Conservation (phyloP, 2,888 invertebrate species). For the Druceiella hillmani region DNA sequence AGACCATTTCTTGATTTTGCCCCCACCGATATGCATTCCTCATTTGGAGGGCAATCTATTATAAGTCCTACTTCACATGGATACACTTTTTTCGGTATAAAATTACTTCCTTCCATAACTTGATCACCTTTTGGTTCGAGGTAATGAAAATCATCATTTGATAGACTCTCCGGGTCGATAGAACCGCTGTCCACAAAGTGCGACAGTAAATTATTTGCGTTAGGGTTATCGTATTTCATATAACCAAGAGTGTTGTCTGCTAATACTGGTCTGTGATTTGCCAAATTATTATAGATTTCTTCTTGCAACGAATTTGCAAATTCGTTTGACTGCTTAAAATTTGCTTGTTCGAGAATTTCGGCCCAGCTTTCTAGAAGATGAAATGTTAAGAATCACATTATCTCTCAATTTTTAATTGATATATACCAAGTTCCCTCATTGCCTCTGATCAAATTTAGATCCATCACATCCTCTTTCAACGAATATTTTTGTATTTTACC, state of each 20-base stretch:
- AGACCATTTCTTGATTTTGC: slow-evolving; percentile 58
- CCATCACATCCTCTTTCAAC: too few relatives aligned
- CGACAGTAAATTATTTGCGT: slow-evolving; percentile 27
- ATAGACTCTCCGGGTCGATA: slow-evolving; percentile 27
- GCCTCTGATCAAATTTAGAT: too few relatives aligned
- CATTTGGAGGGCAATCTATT: slow-evolving; percentile 60
- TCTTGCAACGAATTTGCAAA: too few relatives aligned
- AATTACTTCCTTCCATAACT: slow-evolving; percentile 46
- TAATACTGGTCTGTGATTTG: too few relatives aligned
- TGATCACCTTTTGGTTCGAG: slow-evolving; percentile 33
- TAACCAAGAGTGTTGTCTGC: slow-evolving; percentile 33
- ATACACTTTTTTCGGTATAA: slow-evolving; percentile 38
- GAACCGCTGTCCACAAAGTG: slow-evolving; percentile 17
- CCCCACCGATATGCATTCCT: slow-evolving; percentile 58
- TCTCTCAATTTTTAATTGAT: too few relatives aligned
- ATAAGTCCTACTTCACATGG: slow-evolving; percentile 56
- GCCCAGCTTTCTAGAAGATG: slow-evolving; percentile 48
- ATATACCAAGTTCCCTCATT: too few relatives aligned
- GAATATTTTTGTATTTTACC: too few relatives aligned
- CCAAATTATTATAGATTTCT: too few relatives aligned
- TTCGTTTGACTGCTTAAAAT: too few relatives aligned
- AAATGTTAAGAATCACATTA: too few relatives aligned
- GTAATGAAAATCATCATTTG: slow-evolving; percentile 25
- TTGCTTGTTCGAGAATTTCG: slow-evolving; percentile 44
- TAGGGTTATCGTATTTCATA: slow-evolving; percentile 38